Base-by-base conservation (phyloP, 2,113 vertebrate genomes). In the Triplophysa dalaica region DNA sequence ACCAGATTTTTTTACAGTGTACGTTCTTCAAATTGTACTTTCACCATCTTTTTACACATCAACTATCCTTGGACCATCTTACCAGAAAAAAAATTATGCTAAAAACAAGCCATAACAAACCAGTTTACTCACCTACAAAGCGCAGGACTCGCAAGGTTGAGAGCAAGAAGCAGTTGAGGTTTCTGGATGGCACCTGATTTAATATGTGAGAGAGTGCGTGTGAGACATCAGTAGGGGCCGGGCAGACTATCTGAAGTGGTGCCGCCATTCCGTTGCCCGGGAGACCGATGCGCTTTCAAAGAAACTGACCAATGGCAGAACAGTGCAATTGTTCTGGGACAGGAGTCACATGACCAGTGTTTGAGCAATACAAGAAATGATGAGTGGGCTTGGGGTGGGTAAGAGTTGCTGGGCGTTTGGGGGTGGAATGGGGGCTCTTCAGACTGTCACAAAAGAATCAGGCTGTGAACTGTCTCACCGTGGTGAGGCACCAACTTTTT, bases 201-300 rank as follows among this genome's bases (percentile, higher is more conserved):
- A 86, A 87, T 87, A 88, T 87, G 83, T 68, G 66, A 76, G 84
- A 76, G 84, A 64, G 79, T 76, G 87, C 56, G 87, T 85, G 86
- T 70, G 61, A 45, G 63, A 29, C 11, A 19, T 45, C 73, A 81
- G 77, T 82, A 82, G 73, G 86, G 83, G 80, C 60, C 82, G 75
- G 69, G 84, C 19, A 87, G 85, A 85, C 81, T 61, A 90, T 89
- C 86, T 91, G 86, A 92, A 93, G 91, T 88, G 90, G 88, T 89
- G 90, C 90, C 86, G 89, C 91, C 90, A 91, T 91, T 87, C 89
- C 48, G 81, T 93, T 89, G 80, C 92, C 93, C 85, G 24, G 91
- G 92, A 91, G 90, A 94, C 93, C 86, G 88, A 92, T 88, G 89
- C 93, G 90, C 89, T 92, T 92, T 92, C 85, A 92, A 92, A 93